Base-by-base conservation (phyloP, 1,140 invertebrate species). In the Pseudomyrmex concolor region DNA sequence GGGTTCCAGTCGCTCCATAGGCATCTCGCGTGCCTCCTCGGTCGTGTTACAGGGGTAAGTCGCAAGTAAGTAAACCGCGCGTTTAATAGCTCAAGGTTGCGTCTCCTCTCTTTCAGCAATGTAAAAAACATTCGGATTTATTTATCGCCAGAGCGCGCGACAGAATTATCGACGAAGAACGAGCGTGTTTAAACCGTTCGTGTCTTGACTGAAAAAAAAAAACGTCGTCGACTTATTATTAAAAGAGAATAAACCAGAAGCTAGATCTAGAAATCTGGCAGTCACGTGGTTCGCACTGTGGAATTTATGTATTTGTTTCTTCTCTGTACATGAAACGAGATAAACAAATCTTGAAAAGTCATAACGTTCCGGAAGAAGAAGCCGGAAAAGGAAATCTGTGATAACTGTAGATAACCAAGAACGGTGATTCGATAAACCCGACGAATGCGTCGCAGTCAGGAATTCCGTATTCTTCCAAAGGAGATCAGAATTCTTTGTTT, bases 81-180 rank as follows among this genome's bases (percentile, higher is more conserved):
- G 72, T 77, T 51, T 86, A 70, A 13, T 81, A 81, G 80, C 80
- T 86, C 86, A 87, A 87, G 86, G 86, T 87, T 87, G 67, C 45
- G 12, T 17, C 45, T 19, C 9, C 19, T 19, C 3, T 2, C 19
- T 10, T 8, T 54, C 64, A 5, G 34, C 34, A 5, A 34, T 43
- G 0, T 15, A 15, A 71, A 54, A 50, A 59, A 25, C 34, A 34
- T 48, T 12, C 22, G 9, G 43, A 71, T 34, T 34, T 34, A 55
- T 80, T 80, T 80, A 80, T 80, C 54, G 22, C 43, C 43, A 19
- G 1, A n/a, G 19, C 54, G 17, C 45, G 48, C 66, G 66, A 80
- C 66, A 34, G 55, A 71, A 71, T 80, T 59, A 80, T 71, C 54
- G 76, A 70, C 22, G 9, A 50, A 55, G 64, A 22, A 50, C 59